Base-by-base conservation (phyloP, 2,888 invertebrate species). In the Lasioglossum morio region DNA sequence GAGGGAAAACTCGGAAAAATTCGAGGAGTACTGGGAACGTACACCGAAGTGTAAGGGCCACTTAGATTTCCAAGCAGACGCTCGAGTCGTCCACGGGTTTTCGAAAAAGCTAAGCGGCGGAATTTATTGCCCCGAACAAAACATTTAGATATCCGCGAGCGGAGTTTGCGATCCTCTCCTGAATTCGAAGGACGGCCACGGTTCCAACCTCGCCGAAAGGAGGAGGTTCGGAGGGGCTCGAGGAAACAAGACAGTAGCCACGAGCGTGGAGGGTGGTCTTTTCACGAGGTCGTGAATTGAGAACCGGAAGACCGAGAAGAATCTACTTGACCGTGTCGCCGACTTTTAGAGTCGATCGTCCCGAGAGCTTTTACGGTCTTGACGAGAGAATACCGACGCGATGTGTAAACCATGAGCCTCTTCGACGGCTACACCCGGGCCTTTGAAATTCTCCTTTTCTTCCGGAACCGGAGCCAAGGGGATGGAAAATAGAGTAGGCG, bases 361-460 rank as follows among this genome's bases (percentile, higher is more conserved):
- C 34, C 76, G 80, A 91, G 87, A 91, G 93, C 93, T 94, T 93
- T 94, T 92, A 93, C 91, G 92, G 86, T 85, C 89, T 84, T 91
- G 92, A 92, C 92, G 90, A 90, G 91, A 91, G 90, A 92, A 89
- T 89, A 86, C 89, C 92, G 87, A 91, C 90, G 85, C 91, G 90
- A 94, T 94, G 93, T 92, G 94, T 94, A 93, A 94, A 94, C 93
- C 94, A 93, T 93, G 94, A 94, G 92, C 85, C 86, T 86, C 88
- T 90, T 91, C 88, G 91, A 88, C 90, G 87, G 85, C 86, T 82
- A 72, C 69, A 23, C 85, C 85, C 85, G 84, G 82, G 81, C 87
- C 83, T 83, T 80, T 84, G 81, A 84, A 82, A 79, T 77, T 83
- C 79, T 81, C 78, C 82, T 81, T 86, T 87, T 88, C 85, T 84